Conservation (phyloP, 2,113 vertebrate genomes). For the Laticauda colubrina region DNA sequence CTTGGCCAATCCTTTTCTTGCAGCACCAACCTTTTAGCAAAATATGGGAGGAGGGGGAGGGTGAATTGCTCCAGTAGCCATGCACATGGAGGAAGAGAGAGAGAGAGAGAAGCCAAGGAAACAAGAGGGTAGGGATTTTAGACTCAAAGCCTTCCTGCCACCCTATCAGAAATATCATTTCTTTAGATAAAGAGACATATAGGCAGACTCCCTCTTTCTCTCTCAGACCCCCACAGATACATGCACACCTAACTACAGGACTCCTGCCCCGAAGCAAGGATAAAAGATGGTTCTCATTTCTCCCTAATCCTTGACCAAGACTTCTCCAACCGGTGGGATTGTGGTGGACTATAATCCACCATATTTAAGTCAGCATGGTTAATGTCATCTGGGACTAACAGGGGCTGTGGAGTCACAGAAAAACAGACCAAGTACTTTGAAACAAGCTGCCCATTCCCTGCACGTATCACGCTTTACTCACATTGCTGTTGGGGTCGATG, state of each 20-base stretch:
- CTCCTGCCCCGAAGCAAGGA: not conserved
- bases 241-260: not conserved
- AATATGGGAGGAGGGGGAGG: not conserved
- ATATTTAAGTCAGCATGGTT: not conserved
- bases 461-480: constrained; percentile 66
- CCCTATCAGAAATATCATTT: not conserved
- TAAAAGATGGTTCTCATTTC: not conserved
- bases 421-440: not conserved
- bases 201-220: not conserved
- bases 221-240: not conserved
- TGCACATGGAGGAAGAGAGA: not conserved
- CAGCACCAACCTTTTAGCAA: not conserved
- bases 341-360: not conserved
- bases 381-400: not conserved
- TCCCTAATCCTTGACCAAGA: not conserved
- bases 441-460: not conserved
- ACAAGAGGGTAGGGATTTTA: not conserved
- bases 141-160: not conserved
- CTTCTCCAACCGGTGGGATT: not conserved
- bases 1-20: not conserved
- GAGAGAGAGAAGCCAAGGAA: not conserved
- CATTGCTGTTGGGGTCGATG: constrained; percentile 89
- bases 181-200: not conserved
- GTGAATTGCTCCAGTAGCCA: not conserved
- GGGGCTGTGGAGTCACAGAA: not conserved